Percentiles rank a stretch among this genome's conserved stretches.
These are phyloP conservation scores for Caloenas nicobarica DNA, from an alignment of 2,113 vertebrate species.

Conservation along the genomic window DNA sequence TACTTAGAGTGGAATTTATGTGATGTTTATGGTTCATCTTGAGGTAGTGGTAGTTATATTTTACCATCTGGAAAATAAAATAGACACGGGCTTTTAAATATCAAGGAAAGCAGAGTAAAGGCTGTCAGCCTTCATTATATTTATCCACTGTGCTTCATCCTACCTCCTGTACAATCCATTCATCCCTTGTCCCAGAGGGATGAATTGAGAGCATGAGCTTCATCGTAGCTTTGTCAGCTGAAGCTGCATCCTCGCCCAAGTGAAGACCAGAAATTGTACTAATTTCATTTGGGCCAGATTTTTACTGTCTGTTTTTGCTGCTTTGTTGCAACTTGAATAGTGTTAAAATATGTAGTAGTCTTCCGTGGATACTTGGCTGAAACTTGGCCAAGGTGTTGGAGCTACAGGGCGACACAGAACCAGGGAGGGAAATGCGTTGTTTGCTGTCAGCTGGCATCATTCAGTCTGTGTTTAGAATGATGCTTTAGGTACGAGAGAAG, in stretches of 20 bases:
- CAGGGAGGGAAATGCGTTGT: fast-evolving
- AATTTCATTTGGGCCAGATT: neutral
- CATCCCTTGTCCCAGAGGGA: neutral
- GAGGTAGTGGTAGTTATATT: neutral
- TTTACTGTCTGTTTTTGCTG: neutral
- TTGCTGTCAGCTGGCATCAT: neutral
- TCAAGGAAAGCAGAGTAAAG: neutral
- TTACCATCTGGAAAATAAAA: slow-evolving; percentile 44
- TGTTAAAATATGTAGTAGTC: neutral
- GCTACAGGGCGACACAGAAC: neutral
- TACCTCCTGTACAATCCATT: neutral
- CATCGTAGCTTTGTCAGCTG: neutral
- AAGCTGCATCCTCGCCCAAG: neutral
- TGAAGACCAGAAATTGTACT: neutral
- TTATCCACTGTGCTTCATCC: neutral
- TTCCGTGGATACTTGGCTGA: neutral
- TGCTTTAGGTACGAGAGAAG: neutral
- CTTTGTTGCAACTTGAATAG: neutral
- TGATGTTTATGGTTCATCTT: neutral
- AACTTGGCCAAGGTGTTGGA: neutral
- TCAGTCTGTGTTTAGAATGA: neutral
- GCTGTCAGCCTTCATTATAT: slow-evolving; percentile 9
- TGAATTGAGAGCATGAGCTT: neutral
- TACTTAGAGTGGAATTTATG: neutral
- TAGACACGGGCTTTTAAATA: slow-evolving; percentile 30